Conservation (phyloP, 2,113 vertebrate species). For the Lasiurus cinereus region DNA sequence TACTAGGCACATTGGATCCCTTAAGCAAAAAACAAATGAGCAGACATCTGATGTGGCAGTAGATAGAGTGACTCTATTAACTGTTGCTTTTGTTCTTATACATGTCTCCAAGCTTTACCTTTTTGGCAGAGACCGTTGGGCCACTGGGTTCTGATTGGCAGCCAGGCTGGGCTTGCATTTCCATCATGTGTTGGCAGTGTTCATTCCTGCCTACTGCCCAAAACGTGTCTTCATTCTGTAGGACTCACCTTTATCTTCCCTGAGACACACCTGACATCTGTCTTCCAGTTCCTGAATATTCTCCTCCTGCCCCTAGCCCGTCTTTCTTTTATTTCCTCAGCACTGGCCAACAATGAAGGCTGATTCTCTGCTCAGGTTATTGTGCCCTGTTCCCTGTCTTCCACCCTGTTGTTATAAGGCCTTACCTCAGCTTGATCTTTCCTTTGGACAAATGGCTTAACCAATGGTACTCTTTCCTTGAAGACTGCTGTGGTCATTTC, state of each 20-base stretch:
- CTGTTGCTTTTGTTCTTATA: not conserved
- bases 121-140: not conserved
- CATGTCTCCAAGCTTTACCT: not conserved
- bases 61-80: not conserved
- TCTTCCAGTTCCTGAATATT: not conserved
- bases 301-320: not conserved
- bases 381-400: not conserved
- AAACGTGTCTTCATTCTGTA: not conserved
- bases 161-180: not conserved
- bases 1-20: not conserved
- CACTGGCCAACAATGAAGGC: not conserved
- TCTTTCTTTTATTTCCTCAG: not conserved
- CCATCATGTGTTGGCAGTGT: not conserved
- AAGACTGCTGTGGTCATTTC: constrained; percentile 2
- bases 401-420: not conserved
- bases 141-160: not conserved
- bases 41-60: not conserved
- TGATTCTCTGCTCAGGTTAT: not conserved
- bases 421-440: not conserved
- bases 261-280: not conserved
- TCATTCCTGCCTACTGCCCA: not conserved
- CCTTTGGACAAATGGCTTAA: not conserved
- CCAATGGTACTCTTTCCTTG: constrained; percentile 33
- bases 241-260: not conserved
- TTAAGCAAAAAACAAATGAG: not conserved